Evolutionary conservation across 2,113 vertebrate genomes (phyloP), one percentile per base, ranked within the genome.

Genomic region (Origma solitaria): DNA sequence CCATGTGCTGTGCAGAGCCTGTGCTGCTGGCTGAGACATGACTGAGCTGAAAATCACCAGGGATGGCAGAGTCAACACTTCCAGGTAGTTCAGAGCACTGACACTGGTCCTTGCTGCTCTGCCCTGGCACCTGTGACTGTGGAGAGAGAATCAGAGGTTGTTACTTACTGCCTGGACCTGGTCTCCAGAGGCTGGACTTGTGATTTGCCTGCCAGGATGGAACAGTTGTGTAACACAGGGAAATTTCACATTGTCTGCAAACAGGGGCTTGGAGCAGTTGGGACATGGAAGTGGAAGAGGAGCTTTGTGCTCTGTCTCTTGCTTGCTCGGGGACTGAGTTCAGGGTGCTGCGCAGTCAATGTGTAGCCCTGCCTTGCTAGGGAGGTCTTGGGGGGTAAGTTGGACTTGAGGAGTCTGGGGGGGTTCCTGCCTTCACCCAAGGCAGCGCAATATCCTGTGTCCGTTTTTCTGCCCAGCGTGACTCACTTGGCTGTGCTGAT

Each of bases 231-330:
- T 30, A 47, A 61, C 33, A 4, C 56, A 33, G 9, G 18, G 35
- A 28, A 78, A 42, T 21, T 9, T 50, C 54, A 10, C 27, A 8
- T 15, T 0, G 0, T 12, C 31, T 64, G 40, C 44, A 50, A 25
- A 15, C 28, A 17, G 35, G 15, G 22, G 3, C 0, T 22, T 20
- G 27, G 38, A 75, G 51, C 0, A 1, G 37, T 7, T 47, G 21
- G 33, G 50, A 33, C 10, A 10, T 6, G 69, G 24, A 47, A 65
- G 17, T 7, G 23, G 42, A 24, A 68, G 30, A 58, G n/a, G 35
- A 86, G 13, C 42, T 76, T 62, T 57, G 42, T 40, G 71, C 47
- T 47, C 65, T 44, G 40, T 15, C 38, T 23, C 28, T 65, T 53
- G n/a, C 37, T 42, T 20, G 70, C 54, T 40, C 28, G 1, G 47